phyloP scores from a whole-genome alignment of 2,797 vertebrate genomes.

The Delichon dasypus region DNA sequence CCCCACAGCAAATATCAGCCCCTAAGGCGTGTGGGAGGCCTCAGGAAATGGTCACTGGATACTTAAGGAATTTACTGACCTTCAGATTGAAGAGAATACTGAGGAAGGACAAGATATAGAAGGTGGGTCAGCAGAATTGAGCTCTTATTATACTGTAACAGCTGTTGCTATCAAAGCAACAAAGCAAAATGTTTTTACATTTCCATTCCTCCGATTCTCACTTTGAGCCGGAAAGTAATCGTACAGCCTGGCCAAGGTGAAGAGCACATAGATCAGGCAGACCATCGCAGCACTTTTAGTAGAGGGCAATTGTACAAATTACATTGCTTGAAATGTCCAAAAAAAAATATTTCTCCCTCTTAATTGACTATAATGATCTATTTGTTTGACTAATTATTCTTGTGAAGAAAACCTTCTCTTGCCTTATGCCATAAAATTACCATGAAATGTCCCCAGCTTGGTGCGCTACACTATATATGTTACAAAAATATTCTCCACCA shows the following conservation, averaged over 20 bases:
- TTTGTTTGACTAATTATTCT: not conserved
- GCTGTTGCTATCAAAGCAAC: not conserved
- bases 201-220: not conserved
- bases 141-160: not conserved
- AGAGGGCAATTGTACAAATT: not conserved
- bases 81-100: not conserved
- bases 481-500: slow-evolving; percentile 53
- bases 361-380: not conserved
- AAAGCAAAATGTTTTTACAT: not conserved
- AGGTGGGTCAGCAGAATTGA: not conserved
- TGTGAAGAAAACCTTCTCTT: not conserved
- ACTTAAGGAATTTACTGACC: not conserved
- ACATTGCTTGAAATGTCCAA: not conserved
- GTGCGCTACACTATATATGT: not conserved
- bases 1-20: not conserved
- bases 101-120: not conserved
- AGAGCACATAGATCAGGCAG: not conserved
- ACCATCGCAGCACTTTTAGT: not conserved
- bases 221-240: not conserved
- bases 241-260: not conserved
- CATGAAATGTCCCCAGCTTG: not conserved
- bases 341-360: not conserved
- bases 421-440: not conserved
- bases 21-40: not conserved
- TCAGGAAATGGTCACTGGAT: not conserved